Evolutionary conservation across 2,888 invertebrate genomes (phyloP).

Genomic region (Ypsolopha scabrella): DNA sequence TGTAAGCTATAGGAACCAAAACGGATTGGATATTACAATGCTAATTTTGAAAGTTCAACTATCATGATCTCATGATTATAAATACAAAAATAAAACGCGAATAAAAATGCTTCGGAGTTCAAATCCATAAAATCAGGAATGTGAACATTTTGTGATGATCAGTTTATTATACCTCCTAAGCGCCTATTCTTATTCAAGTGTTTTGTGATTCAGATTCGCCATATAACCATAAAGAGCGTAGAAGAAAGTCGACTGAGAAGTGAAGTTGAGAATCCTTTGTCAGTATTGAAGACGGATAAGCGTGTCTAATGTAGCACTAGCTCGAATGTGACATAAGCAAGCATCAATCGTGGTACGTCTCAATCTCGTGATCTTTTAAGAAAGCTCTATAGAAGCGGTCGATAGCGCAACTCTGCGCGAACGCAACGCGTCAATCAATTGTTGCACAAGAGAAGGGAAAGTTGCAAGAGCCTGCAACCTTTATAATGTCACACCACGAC

Average conservation of each 20-base stretch:
- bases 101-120: not conserved
- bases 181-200: not conserved
- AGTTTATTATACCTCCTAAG: not conserved
- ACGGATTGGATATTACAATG: not conserved
- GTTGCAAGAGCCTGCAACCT: constrained; percentile 21
- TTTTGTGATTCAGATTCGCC: not conserved
- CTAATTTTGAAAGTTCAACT: constrained; percentile 2
- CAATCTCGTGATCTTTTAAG: constrained; percentile 51
- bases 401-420: constrained; percentile 45
- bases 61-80: not conserved
- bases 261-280: not conserved
- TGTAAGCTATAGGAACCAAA: no score
- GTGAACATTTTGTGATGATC: not conserved
- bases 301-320: constrained; percentile 9
- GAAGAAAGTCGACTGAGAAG: not conserved
- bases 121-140: not conserved
- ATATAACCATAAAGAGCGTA: not conserved
- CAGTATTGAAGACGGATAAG: constrained; percentile 6
- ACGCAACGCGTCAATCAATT: constrained; percentile 50
- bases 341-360: constrained; percentile 39
- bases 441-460: constrained; percentile 46
- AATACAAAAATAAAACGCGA: not conserved
- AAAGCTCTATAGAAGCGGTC: constrained; percentile 44
- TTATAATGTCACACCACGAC: constrained; percentile 33
- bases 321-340: constrained; percentile 34